Conservation (phyloP, 2,797 vertebrate genomes). For the Glyptemys insculpta region DNA sequence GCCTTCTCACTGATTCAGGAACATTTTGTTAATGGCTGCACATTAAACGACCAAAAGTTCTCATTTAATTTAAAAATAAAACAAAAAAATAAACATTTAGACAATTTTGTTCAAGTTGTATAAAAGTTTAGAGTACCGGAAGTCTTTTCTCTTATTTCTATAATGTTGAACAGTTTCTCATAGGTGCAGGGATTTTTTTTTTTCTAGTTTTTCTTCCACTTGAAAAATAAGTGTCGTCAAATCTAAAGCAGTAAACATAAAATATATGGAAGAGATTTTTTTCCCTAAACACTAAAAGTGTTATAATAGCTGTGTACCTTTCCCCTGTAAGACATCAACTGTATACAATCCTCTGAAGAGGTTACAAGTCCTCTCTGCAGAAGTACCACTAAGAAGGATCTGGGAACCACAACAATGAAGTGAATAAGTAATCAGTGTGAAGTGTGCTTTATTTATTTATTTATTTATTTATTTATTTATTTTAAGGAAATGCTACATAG, state of each 20-base stretch:
- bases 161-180: not conserved
- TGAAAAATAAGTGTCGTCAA: conserved; percentile 25
- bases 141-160: conserved; percentile 14
- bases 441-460: not conserved
- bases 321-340: not conserved
- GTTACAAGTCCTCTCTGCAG: not conserved
- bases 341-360: conserved; percentile 3
- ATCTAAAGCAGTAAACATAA: conserved; percentile 35
- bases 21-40: not conserved
- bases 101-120: not conserved
- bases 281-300: conserved; percentile 5
- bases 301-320: not conserved
- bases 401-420: not conserved
- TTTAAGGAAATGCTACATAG: not conserved
- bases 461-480: no score
- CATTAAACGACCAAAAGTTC: not conserved
- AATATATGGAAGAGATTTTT: not conserved
- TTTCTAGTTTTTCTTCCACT: conserved; percentile 22
- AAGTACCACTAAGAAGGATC: not conserved
- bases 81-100: not conserved
- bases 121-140: not conserved
- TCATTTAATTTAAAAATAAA: conserved; percentile 39
- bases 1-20: not conserved
- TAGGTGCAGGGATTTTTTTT: not conserved
- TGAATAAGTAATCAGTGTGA: not conserved